These are phyloP conservation scores for Accipiter cooperii DNA, from an alignment of 2,113 vertebrate genomes.

Conservation along the genomic window DNA sequence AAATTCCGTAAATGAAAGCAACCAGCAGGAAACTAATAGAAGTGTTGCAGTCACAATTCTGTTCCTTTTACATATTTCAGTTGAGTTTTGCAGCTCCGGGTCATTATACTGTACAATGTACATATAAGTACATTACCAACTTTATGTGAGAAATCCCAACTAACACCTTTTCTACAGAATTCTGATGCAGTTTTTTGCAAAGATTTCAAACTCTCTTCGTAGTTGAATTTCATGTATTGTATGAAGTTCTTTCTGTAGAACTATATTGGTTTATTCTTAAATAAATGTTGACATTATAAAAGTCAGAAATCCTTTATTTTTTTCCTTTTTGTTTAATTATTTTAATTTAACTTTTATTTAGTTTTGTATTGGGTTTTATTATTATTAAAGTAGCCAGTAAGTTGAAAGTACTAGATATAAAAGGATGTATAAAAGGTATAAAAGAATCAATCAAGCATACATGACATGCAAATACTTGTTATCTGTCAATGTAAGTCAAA, in stretches of 20 bases:
- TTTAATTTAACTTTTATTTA: background rate
- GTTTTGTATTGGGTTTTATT: background rate
- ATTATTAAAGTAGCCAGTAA: background rate
- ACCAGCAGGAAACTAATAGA: background rate
- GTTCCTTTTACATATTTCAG: background rate
- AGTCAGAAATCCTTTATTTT: background rate
- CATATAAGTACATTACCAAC: background rate
- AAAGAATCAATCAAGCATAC: background rate
- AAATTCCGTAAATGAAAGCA: background rate
- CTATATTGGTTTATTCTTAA: background rate
- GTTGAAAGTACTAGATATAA: background rate
- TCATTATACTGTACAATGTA: background rate
- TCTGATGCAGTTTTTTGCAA: background rate
- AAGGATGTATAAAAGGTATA: background rate
- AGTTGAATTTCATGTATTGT: background rate
- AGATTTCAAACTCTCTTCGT: background rate
- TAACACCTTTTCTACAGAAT: background rate
- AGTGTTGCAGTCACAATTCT: background rate
- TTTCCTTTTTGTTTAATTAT: background rate
- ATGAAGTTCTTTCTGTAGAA: background rate
- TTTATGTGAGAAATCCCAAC: background rate
- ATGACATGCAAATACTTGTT: background rate
- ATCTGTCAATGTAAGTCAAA: background rate
- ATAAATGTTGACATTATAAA: background rate
- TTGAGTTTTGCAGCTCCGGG: background rate